Percentiles rank a stretch among this genome's conserved stretches.
phyloP scores from a whole-genome alignment of 2,797 vertebrate genomes.

The Acanthiza pusilla region DNA sequence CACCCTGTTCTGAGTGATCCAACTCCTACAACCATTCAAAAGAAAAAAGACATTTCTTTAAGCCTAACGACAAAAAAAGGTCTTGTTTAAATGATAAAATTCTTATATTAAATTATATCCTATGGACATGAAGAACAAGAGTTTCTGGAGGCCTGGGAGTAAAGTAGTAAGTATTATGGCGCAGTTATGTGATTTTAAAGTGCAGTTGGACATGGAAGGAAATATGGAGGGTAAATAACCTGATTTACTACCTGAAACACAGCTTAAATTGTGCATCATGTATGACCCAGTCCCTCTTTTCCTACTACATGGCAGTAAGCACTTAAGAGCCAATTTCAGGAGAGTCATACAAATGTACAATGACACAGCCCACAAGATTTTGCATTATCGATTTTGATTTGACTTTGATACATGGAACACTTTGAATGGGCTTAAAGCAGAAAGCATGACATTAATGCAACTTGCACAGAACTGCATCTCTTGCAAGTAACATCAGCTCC shows the following conservation, averaged over 20 bases:
- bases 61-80: neutral
- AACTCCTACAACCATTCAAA: constrained; percentile 73
- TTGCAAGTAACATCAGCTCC: neutral
- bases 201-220: neutral
- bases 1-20: constrained; percentile 45
- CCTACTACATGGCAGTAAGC: neutral
- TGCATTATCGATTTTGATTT: neutral
- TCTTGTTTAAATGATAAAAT: neutral
- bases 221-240: neutral
- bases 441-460: neutral
- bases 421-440: neutral
- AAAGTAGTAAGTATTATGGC: neutral
- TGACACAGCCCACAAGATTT: neutral
- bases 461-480: accelerated
- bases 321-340: neutral
- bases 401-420: neutral
- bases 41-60: constrained; percentile 5
- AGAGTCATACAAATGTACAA: neutral
- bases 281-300: neutral
- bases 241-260: neutral
- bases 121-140: neutral
- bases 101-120: neutral
- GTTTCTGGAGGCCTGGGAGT: neutral
- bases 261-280: neutral
- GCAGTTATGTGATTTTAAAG: neutral